Evolutionary conservation across 2,797 vertebrate genomes (phyloP).

Genomic region (Zonotrichia albicollis): DNA sequence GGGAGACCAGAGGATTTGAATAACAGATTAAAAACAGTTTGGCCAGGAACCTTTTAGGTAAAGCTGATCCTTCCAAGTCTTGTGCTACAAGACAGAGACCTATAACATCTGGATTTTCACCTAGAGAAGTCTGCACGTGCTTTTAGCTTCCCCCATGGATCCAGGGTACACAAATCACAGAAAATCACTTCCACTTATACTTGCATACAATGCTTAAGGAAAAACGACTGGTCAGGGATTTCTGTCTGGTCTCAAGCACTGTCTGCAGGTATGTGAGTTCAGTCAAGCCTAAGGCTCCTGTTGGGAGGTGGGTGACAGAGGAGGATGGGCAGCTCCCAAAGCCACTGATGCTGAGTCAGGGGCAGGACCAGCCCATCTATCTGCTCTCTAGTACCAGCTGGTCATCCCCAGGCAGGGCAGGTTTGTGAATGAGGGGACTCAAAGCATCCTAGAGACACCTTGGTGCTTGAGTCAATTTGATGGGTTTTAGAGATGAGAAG

Average conservation of each 20-base stretch:
- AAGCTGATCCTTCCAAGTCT: neutral
- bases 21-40: neutral
- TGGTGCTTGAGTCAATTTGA: neutral
- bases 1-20: neutral
- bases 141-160: neutral
- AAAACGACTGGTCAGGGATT: fast-evolving
- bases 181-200: neutral
- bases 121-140: fast-evolving
- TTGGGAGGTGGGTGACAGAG: neutral
- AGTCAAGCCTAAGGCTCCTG: neutral
- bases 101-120: neutral
- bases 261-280: neutral
- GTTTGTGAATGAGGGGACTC: neutral
- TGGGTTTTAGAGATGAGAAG: neutral
- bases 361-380: neutral
- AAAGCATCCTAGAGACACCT: neutral
- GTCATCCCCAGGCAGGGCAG: neutral
- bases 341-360: neutral
- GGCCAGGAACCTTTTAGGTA: neutral
- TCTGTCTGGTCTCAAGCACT: neutral
- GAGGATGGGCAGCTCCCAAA: neutral
- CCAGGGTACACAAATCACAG: neutral
- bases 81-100: neutral
- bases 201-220: neutral
- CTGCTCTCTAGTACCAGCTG: neutral